Conservation (phyloP, 1,140 invertebrate species). For the Megalopta genalis region DNA sequence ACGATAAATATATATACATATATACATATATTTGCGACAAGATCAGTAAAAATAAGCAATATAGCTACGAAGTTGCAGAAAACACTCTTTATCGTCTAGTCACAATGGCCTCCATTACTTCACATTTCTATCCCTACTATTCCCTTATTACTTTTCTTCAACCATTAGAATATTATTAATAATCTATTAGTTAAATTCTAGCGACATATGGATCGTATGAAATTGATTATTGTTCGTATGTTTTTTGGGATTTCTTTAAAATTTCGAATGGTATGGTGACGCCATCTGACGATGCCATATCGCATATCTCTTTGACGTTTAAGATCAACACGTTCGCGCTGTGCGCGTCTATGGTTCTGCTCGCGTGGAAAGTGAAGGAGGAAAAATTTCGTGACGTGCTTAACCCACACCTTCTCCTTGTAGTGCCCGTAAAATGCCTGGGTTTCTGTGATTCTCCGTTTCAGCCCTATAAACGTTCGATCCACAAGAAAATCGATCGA, state of each 20-base stretch:
- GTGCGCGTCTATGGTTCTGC: slow-evolving; percentile 52
- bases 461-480: not conserved
- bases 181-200: not conserved
- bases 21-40: not conserved
- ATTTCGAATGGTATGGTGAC: slow-evolving; percentile 11
- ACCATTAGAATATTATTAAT: not conserved
- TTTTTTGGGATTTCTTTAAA: not conserved
- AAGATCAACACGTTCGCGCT: slow-evolving; percentile 33
- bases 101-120: too few species aligned
- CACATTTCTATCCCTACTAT: too few species aligned
- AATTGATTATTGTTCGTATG: not conserved
- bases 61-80: too few species aligned
- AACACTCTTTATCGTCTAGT: too few species aligned
- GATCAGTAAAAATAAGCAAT: not conserved
- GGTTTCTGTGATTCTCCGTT: slow-evolving; percentile 26
- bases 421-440: slow-evolving; percentile 48
- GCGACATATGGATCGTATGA: not conserved
- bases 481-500: not conserved
- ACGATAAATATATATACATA: not conserved
- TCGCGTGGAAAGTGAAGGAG: slow-evolving; percentile 61
- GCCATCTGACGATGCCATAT: slow-evolving; percentile 37
- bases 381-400: slow-evolving; percentile 64
- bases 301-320: slow-evolving; percentile 48
- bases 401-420: slow-evolving; percentile 43
- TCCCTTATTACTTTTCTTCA: not conserved